Percentiles rank a stretch among this genome's conserved stretches.
These are phyloP conservation scores for Notodonta dromedarius DNA, from an alignment of 2,888 invertebrate species.

Conservation along the genomic window DNA sequence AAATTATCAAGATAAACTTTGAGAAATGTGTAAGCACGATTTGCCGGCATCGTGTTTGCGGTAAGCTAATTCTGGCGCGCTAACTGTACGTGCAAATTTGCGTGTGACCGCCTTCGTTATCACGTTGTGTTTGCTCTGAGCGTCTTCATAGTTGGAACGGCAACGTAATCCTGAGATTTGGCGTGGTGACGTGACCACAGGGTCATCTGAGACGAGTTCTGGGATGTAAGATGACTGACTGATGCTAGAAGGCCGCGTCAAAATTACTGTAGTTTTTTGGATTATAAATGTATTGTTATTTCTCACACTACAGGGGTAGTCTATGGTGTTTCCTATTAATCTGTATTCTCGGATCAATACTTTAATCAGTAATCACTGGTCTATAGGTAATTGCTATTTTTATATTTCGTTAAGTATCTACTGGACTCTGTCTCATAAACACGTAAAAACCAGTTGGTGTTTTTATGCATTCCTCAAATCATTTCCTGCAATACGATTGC, in stretches of 20 bases:
- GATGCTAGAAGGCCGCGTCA: no score
- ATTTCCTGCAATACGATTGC: conserved; percentile 12
- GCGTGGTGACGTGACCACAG: conserved; percentile 9
- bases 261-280: no score
- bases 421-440: not conserved
- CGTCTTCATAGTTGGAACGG: conserved; percentile 6
- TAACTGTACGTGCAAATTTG: conserved; percentile 31
- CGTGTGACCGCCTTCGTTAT: conserved; percentile 17
- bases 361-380: not conserved
- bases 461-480: not conserved
- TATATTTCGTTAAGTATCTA: not conserved
- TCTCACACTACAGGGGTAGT: not conserved
- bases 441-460: not conserved
- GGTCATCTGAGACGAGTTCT: conserved; percentile 5
- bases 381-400: not conserved
- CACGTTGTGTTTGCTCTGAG: conserved; percentile 14
- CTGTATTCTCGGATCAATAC: no score
- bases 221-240: not conserved
- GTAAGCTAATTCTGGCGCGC: conserved; percentile 25
- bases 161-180: conserved; percentile 4
- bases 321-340: no score
- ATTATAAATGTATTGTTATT: not conserved
- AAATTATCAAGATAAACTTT: conserved; percentile 31
- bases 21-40: conserved; percentile 39
- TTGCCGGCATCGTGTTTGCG: conserved; percentile 24